phyloP scores from a whole-genome alignment of 2,888 invertebrate species.

The Eupithecia exiguata region DNA sequence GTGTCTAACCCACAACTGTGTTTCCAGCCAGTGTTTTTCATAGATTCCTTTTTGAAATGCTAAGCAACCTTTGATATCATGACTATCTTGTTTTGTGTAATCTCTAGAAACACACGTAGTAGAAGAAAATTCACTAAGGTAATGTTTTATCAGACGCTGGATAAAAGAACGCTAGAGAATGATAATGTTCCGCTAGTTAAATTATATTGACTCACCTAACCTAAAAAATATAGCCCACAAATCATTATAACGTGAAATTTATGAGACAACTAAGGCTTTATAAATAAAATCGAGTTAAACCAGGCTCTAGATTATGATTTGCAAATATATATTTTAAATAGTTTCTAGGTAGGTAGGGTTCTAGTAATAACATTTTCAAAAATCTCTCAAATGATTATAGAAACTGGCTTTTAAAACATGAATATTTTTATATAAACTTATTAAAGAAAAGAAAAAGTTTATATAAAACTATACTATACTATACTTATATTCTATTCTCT shows the following conservation, averaged over 20 bases:
- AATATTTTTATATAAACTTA: neutral
- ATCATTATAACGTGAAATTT: constrained; percentile 43
- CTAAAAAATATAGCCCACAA: constrained; percentile 37
- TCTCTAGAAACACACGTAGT: no score
- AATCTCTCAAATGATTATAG: neutral
- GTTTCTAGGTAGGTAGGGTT: no score
- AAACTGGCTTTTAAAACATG: neutral
- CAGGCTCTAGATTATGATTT: neutral
- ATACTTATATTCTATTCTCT: neutral
- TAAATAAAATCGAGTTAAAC: constrained; percentile 1
- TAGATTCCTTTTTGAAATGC: no score
- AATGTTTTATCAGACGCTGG: neutral
- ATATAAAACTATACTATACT: no score
- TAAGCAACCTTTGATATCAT: no score
- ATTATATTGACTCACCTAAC: constrained; percentile 19
- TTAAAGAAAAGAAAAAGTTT: no score
- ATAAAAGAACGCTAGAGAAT: constrained; percentile 1
- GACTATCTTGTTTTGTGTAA: no score
- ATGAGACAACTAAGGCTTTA: constrained; percentile 26
- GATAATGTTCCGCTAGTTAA: constrained; percentile 10
- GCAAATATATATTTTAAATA: neutral
- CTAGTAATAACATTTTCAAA: rapidly evolving
- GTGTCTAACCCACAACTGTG: no score
- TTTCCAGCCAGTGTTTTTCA: no score
- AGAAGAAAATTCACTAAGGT: no score